Evolutionary conservation across 2,888 invertebrate genomes (phyloP), one percentile per base, ranked within the genome.

Genomic region (Deilephila porcellus): DNA sequence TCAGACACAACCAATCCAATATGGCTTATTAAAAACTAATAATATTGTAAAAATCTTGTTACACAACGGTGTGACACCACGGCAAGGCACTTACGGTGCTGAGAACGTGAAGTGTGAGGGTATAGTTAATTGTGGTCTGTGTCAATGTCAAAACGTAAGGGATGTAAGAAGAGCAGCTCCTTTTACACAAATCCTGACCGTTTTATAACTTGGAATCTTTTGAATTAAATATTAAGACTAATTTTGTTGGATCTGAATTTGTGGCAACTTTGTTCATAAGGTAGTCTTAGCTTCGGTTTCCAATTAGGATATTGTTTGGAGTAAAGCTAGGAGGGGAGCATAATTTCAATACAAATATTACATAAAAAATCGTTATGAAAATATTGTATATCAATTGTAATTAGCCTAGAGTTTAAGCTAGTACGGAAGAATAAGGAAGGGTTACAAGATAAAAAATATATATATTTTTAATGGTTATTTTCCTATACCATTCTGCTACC

Each of bases 91-190:
- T 83, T 80, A 80, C 80, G 78, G 79, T 77, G 78, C 74, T 76
- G 74, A 81, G 81, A 76, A 80, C 78, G 77, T 77, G 78, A 84
- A 84, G 83, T 85, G 85, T 83, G 83, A 85, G 82, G 83, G 83
- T 80, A 81, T 85, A 85, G 86, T 88, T 88, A 88, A 88, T 88
- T 88, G 86, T 85, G 84, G 86, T 83, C 80, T 84, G 80, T 84
- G 86, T 86, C 84, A 86, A 82, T 83, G 86, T 88, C 85, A 85
- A 85, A 83, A 81, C 80, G 82, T 78, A 73, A 75, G 71, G 53
- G 52, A 20, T 32, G 60, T n/a, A 11, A 52, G 53, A 34, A 56
- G 32, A 63, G n/a, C 32, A 45, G 3, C 6, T 20, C 19, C 25
- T 25, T 67, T 52, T 29, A 67, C 14, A 60, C 17, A 52, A 67